Base-by-base conservation (phyloP, 1,140 invertebrate species). In the Heliconius himera region DNA sequence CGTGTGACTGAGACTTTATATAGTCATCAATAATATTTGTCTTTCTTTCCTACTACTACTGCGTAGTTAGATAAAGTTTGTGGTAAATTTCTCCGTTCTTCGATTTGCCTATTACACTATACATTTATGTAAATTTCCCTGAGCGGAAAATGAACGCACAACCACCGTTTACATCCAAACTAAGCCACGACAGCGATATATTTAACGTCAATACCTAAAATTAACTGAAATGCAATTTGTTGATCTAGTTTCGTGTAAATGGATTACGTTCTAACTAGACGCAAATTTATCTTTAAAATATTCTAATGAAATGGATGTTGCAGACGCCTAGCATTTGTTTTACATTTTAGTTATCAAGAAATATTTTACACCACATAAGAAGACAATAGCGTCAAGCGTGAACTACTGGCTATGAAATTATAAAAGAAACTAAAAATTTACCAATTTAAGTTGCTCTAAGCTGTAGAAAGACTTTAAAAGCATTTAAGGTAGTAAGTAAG, bases 1-100 rank as follows among this genome's bases (percentile, higher is more conserved):
- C 33, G 60, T 76, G 74, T 73, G 51, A 75, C 38, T 73, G 36
- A 5, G 36, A 73, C 36, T 56, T 56, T 60, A 60, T 60, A 26
- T 22, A 60, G 8, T 60, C n/a, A n/a, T 60, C n/a, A 60, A 60
- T 22, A 60, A 22, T 60, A 60, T 60, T 56, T 56, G 20, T 56
- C 51, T 56, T 56, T 60, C 18, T 51, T 51, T 36, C 33, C 8
- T 36, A 36, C 6, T 36, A 36, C 33, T 36, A 36, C 33, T 36
- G 33, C 33, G 49, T 51, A 51, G 5, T 20, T 20, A 51, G 49
- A 6, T 51, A 20, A 16, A 51, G 6, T 16, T 51, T 51, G 16
- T 36, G 8, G 18, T 51, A 46, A 11, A 51, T 51, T 20, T 20
- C 49, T 20, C 18, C 18, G 16, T 20, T 51, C 49, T 51, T 18